phyloP scores from a whole-genome alignment of 1,140 invertebrate genomes.

The Leptonema lineaticorne region DNA sequence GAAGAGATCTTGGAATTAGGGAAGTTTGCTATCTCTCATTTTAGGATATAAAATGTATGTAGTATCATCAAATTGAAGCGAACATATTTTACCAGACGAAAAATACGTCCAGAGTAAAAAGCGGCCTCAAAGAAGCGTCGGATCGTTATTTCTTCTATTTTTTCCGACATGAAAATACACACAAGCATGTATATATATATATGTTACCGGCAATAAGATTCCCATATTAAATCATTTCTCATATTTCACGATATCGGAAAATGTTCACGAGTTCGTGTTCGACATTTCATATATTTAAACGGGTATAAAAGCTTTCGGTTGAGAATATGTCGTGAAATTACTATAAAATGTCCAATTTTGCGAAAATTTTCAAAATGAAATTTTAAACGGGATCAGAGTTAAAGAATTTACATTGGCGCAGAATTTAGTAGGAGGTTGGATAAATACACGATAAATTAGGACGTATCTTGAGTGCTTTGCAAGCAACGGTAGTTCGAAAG shows the following conservation, averaged over 20 bases:
- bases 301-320: no score
- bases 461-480: not conserved
- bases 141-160: not conserved
- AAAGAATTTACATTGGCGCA: no score
- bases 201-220: no score
- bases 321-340: not conserved
- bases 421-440: no score
- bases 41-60: not conserved
- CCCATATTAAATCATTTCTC: no score
- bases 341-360: not conserved
- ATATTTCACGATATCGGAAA: no score
- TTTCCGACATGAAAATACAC: not conserved
- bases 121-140: not conserved
- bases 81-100: not conserved
- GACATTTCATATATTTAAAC: not conserved
- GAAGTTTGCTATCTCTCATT: not conserved
- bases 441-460: not conserved
- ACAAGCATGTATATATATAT: not conserved
- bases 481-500: not conserved
- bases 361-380: no score
- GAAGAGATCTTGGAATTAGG: conserved; percentile 1
- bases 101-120: not conserved
- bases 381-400: no score
- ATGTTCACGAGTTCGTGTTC: not conserved
- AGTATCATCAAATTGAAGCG: not conserved